Percentiles rank a stretch among this genome's conserved stretches.
Evolutionary conservation across 2,888 invertebrate genomes (phyloP).

Genomic region (Catotricha subobsoleta): DNA sequence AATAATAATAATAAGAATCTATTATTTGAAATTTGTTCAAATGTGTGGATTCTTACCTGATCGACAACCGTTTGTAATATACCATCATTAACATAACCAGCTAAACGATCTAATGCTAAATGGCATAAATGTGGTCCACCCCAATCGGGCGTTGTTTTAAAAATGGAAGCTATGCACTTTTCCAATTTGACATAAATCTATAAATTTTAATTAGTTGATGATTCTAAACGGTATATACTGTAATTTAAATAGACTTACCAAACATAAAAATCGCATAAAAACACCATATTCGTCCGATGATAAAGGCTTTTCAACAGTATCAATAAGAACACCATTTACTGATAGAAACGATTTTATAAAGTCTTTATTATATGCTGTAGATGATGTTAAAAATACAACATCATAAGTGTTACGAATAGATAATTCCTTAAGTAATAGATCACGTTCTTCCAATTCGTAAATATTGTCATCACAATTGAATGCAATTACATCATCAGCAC

Average conservation of each 20-base stretch:
- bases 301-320: constrained; percentile 31
- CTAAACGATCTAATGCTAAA: constrained; percentile 21
- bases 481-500: constrained; percentile 35
- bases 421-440: constrained; percentile 19
- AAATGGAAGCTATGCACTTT: constrained; percentile 2
- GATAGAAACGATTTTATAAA: constrained; percentile 15
- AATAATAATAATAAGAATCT: too few relatives aligned
- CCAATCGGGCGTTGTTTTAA: constrained; percentile 6
- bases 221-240: neutral
- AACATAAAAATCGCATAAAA: constrained; percentile 30
- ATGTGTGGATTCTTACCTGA: constrained; percentile 23
- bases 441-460: constrained; percentile 6
- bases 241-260: constrained; percentile 14
- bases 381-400: constrained; percentile 20
- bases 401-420: constrained; percentile 21
- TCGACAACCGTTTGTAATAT: constrained; percentile 39
- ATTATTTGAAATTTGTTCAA: neutral
- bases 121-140: constrained; percentile 25
- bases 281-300: constrained; percentile 35
- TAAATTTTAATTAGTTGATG: neutral
- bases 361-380: constrained; percentile 12
- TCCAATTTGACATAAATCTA: constrained; percentile 9
- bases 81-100: constrained; percentile 33
- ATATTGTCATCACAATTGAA: constrained; percentile 17
- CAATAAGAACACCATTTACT: constrained; percentile 22